Conservation (phyloP, 2,113 vertebrate genomes). For the Chelonoidis abingdonii region DNA sequence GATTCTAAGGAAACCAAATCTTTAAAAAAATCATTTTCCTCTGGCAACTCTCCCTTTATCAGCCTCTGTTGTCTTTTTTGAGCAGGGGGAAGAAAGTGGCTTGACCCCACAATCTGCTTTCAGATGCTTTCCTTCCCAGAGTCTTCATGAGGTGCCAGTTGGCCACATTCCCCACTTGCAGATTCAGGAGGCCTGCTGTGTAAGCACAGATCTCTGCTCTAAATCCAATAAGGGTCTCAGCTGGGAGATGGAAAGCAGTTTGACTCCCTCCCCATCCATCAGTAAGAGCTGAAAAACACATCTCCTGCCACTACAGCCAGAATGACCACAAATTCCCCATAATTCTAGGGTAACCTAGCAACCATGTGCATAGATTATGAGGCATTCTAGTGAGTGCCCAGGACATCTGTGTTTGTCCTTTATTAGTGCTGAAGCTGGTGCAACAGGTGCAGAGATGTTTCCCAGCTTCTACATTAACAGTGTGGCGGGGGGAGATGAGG, state of each 20-base stretch:
- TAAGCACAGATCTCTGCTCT: not conserved
- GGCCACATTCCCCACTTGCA: not conserved
- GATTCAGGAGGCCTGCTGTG: not conserved
- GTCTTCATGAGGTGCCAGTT: not conserved
- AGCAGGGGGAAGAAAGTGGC: not conserved
- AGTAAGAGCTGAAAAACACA: not conserved
- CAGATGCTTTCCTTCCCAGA: not conserved
- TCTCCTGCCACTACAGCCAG: not conserved
- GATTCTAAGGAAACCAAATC: not conserved
- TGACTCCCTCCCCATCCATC: not conserved
- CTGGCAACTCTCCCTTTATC: not conserved
- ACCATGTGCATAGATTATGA: not conserved
- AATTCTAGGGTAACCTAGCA: not conserved
- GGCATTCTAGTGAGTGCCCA: not conserved
- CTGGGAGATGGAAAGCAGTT: not conserved
- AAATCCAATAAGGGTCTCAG: not conserved
- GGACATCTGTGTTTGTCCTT: not conserved
- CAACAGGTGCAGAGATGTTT: not conserved
- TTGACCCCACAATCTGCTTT: not conserved
- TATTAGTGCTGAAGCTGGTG: not conserved
- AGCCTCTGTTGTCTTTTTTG: not conserved
- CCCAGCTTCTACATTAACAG: not conserved
- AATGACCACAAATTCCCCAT: not conserved
- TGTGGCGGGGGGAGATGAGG: not conserved
- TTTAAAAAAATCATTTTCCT: not conserved